Evolutionary conservation across 1,140 invertebrate genomes (phyloP), one percentile per base, ranked within the genome.

Genomic region (Lordiphosa collinella): DNA sequence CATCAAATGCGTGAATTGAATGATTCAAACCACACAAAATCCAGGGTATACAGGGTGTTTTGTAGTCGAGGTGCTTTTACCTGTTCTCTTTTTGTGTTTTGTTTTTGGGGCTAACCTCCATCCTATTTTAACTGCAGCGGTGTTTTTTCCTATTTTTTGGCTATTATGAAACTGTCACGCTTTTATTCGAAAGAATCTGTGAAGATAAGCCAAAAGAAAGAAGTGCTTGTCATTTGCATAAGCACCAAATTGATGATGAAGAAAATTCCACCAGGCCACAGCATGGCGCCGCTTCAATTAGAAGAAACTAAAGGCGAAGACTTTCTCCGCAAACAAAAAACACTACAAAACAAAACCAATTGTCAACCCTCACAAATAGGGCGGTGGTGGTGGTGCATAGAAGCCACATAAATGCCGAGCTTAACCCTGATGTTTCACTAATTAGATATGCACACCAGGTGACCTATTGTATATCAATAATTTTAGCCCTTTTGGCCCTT

Each of bases 121-220:
- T 22, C 4, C 4, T 5, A 5, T 5, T 22, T 22, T 22, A 29
- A 29, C 25, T 29, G 25, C 25, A 29, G 25, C 25, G 25, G 25
- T 53, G 12, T 36, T 29, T 29, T 68, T 47, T 31, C 31, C 12
- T 16, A 46, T 32, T 41, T 29, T 53, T 52, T 11, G 57, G 40
- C 74, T 79, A 73, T 79, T 78, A 79, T 78, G 74, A 79, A 78
- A 79, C 74, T 78, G 74, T 78, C 74, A 78, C 74, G 68, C 74
- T 80, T 64, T 78, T 80, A 52, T 53, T 41, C 62, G 22, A 32
- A 12, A 41, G 60, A 68, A 64, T 62, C 52, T 35, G n/a, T 47
- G 41, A 48, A 47, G 54, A n/a, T 36, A 66, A 61, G 63, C 18
- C 18, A 22, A 6, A 22, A 22, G 18, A 22, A 22, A 22, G 18